Evolutionary conservation across 2,797 vertebrate genomes (phyloP), one percentile per base, ranked within the genome.

Genomic region (Synanceia verrucosa): DNA sequence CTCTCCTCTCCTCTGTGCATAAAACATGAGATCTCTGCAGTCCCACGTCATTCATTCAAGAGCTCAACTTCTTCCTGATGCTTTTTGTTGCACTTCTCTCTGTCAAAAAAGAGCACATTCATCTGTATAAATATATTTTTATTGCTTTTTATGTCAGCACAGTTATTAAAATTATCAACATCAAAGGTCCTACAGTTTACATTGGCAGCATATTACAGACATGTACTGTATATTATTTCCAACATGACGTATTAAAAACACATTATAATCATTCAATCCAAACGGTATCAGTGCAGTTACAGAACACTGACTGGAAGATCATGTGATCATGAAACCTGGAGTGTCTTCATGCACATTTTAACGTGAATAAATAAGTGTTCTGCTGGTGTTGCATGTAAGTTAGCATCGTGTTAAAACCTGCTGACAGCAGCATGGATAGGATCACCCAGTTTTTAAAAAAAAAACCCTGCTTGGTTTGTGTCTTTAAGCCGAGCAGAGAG

Each of bases 101-200:
- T n/a, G n/a, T n/a, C 8, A 41, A 41, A n/a, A n/a, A 18, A 41
- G 2, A 59, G 4, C 0, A 10, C 2, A 41, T 24, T 10, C 6
- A 47, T 61, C 5, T 53, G 59, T 61, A 85, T 85, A 89, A 89
- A 90, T 78, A 83, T 39, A 78, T 63, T 78, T 87, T 80, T 81
- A 70, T 81, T 66, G 46, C 13, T 53, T 29, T 68, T 79, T 16
- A 47, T 34, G 37, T 78, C 56, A 78, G 61, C 56, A n/a, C n/a
- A 73, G 56, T 76, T 60, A 72, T 65, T 71, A 70, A 80, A 82
- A 81, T 50, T 62, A 63, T 64, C 16, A 73, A 69, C 48, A 57
- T 70, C 53, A 77, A 46, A 65, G 16, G 43, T 58, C 8, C 9
- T 55, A 59, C 12, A 60, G 46, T 82, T 64, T 62, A 72, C 58